Percentiles rank a stretch among this genome's conserved stretches.
These are phyloP conservation scores for Thymelicus acteon DNA, from an alignment of 2,888 invertebrate species.

Conservation along the genomic window DNA sequence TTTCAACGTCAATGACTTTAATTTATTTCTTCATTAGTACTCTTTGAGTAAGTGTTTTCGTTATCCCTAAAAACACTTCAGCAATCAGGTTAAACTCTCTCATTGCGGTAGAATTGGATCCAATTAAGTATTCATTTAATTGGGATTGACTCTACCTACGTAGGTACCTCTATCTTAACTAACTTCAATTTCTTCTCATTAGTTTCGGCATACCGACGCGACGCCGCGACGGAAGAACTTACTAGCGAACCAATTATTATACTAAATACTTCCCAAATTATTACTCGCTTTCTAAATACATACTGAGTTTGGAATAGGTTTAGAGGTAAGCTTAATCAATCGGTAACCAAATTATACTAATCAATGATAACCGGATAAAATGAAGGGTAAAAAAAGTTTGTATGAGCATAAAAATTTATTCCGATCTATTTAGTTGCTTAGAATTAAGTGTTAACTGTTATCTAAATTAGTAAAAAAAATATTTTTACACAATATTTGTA, in stretches of 20 bases:
- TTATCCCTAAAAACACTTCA: too few species aligned
- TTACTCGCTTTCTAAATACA: too few species aligned
- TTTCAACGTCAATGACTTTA: too few species aligned
- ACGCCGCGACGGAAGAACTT: background rate
- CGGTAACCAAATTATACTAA: background rate
- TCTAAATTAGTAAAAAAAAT: too few species aligned
- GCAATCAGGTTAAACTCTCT: too few species aligned
- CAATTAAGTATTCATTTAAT: constrained; percentile 12
- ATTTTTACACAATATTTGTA: too few species aligned
- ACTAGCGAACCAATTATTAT: background rate
- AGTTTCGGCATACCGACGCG: constrained; percentile 24
- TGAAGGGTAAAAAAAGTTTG: too few species aligned
- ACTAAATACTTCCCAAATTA: constrained; percentile 1
- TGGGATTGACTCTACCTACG: constrained; percentile 10
- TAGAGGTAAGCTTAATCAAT: background rate
- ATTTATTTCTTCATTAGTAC: too few species aligned
- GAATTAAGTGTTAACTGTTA: too few species aligned
- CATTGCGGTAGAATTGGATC: background rate
- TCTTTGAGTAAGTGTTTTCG: too few species aligned
- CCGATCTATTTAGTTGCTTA: too few species aligned
- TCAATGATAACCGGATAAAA: background rate
- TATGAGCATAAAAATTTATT: too few species aligned
- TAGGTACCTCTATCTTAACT: constrained; percentile 10
- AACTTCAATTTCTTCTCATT: constrained; percentile 23
- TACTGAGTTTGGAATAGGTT: constrained; percentile 12